These are phyloP conservation scores for Ormyrus nitidulus DNA, from an alignment of 2,888 invertebrate genomes.

Conservation along the genomic window DNA sequence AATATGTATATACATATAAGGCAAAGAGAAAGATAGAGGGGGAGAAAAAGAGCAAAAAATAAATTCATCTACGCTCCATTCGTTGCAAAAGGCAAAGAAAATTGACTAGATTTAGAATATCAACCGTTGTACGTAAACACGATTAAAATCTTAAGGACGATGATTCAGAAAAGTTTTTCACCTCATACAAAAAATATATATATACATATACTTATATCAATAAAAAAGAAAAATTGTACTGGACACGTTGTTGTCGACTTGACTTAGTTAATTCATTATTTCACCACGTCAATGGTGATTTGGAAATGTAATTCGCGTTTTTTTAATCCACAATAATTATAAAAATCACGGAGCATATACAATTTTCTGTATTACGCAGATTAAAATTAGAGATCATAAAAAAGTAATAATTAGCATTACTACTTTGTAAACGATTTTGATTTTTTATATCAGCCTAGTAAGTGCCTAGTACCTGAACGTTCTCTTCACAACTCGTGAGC, in stretches of 20 bases:
- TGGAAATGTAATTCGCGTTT: slow-evolving; percentile 11
- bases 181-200: slow-evolving; percentile 18
- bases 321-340: slow-evolving; percentile 16
- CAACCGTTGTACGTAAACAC: background rate
- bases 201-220: slow-evolving; percentile 10
- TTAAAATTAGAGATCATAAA: slow-evolving; percentile 15
- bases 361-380: too few relatives aligned
- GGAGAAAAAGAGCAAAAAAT: slow-evolving; percentile 7
- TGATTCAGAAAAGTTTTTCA: background rate
- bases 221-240: slow-evolving; percentile 33
- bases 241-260: slow-evolving; percentile 19
- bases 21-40: too few relatives aligned
- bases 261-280: slow-evolving; percentile 7
- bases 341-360: too few relatives aligned
- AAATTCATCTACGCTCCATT: background rate
- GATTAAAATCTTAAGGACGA: too few relatives aligned
- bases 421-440: slow-evolving; percentile 21
- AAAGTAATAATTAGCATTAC: slow-evolving; percentile 21
- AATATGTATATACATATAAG: background rate
- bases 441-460: slow-evolving; percentile 49
- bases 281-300: slow-evolving; percentile 17
- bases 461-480: slow-evolving; percentile 72
- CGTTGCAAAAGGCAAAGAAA: slow-evolving; percentile 36
- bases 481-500: slow-evolving; percentile 73
- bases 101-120: slow-evolving; percentile 34